Evolutionary conservation across 2,797 vertebrate genomes (phyloP), one percentile per base, ranked within the genome.

Genomic region (Geotrypetes seraphini): DNA sequence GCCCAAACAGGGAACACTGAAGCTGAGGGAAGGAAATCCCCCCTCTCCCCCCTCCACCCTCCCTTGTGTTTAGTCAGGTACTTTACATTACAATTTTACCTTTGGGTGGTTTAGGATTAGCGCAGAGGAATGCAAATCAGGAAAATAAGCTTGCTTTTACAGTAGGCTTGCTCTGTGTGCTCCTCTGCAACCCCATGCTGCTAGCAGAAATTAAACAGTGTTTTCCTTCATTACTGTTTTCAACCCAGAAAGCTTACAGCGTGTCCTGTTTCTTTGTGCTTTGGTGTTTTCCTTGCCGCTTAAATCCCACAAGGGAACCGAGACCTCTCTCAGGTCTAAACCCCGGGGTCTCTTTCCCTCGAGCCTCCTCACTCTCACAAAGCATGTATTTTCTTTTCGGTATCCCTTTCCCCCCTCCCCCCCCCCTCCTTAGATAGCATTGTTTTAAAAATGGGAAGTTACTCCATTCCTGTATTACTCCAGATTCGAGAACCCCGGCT

Each of bases 1-100:
- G n/a, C 43, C 35, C 32, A 38, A 36, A 43, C 33, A 19, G n/a
- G n/a, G n/a, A n/a, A n/a, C 39, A 36, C 22, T 36, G 28, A 24
- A 29, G n/a, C 8, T 26, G 15, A 31, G 35, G 20, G 17, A 9
- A 15, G 27, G 20, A 10, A 13, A 22, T 16, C 17, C n/a, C n/a
- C n/a, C n/a, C n/a, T n/a, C n/a, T n/a, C 16, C 17, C n/a, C n/a
- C n/a, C n/a, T n/a, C n/a, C n/a, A 16, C 17, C n/a, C n/a, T n/a
- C n/a, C 27, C 9, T 27, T 28, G 27, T 25, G 16, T 38, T 31
- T 36, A 34, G 31, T 17, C 35, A 3, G 13, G 34, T 36, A 18
- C 8, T 40, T 34, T n/a, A 12, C 40, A 22, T 6, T 33, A 31
- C 39, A 51, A 31, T 47, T 25, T 49, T 44, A 31, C 36, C 47